These are phyloP conservation scores for Epinephelus coioides DNA, from an alignment of 2,797 vertebrate species.

Conservation along the genomic window DNA sequence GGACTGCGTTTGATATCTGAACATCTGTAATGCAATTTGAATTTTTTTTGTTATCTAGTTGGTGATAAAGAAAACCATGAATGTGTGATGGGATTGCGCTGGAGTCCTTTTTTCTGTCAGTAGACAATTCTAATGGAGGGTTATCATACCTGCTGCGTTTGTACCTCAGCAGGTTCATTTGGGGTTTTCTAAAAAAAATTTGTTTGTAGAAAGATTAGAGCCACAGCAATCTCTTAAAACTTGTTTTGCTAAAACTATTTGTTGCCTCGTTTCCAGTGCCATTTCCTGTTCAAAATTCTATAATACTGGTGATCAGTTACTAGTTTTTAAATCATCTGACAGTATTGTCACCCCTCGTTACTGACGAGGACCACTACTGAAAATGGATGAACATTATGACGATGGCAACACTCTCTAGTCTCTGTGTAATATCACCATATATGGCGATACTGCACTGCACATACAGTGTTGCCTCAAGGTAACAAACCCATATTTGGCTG, in stretches of 20 bases:
- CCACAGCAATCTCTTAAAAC: neutral
- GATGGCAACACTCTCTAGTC: too few relatives aligned
- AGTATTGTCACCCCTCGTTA: neutral
- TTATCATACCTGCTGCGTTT: neutral
- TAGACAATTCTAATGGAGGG: slow-evolving; percentile 1
- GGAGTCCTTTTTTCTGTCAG: neutral
- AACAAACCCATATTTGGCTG: too few relatives aligned
- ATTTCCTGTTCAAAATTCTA: neutral
- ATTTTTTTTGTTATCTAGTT: slow-evolving; percentile 13
- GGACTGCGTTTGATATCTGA: slow-evolving; percentile 33
- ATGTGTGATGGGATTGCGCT: slow-evolving; percentile 1
- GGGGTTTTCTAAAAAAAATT: neutral
- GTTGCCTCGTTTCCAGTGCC: rapidly evolving
- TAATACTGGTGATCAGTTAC: neutral
- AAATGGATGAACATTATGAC: too few relatives aligned
- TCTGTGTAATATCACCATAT: too few relatives aligned
- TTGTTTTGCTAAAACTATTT: neutral
- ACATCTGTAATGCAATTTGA: slow-evolving; percentile 37
- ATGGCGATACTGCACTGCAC: too few relatives aligned
- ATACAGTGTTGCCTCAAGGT: too few relatives aligned
- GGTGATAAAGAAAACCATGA: slow-evolving; percentile 14
- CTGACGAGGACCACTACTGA: too few relatives aligned
- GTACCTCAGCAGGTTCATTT: neutral
- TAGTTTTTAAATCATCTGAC: neutral
- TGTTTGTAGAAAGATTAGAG: neutral